Percentiles rank a stretch among this genome's conserved stretches.
Evolutionary conservation across 2,797 vertebrate species (phyloP).

Genomic region (Cryptoprocta ferox): DNA sequence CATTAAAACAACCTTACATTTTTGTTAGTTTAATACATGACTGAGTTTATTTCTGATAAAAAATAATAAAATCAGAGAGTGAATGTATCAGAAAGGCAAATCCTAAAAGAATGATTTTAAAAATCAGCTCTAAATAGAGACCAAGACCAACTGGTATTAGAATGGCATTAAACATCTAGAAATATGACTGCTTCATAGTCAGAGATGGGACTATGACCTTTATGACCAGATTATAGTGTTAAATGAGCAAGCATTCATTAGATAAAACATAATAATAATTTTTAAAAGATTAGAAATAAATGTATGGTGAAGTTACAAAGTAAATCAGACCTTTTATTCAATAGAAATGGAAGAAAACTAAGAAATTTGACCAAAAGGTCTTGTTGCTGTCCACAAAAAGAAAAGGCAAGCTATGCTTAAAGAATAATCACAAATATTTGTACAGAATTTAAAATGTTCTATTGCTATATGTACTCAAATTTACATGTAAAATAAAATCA

Average conservation of each 20-base stretch:
- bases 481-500: constrained; percentile 21
- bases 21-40: constrained; percentile 22
- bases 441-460: background rate
- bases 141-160: background rate
- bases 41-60: constrained; percentile 11
- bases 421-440: constrained; percentile 29
- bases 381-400: constrained; percentile 1
- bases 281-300: constrained; percentile 18
- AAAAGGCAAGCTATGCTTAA: background rate
- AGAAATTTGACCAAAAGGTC: background rate
- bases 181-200: background rate
- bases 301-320: background rate
- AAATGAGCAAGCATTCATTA: constrained; percentile 10
- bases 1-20: constrained; percentile 44
- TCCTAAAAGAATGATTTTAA: constrained; percentile 5
- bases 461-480: background rate
- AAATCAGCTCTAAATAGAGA: background rate
- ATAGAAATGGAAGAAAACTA: constrained; percentile 21
- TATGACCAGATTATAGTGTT: background rate
- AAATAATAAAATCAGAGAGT: constrained; percentile 28
- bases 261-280: background rate
- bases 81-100: constrained; percentile 15
- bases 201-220: background rate
- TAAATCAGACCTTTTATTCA: constrained; percentile 21
- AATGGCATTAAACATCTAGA: background rate